Conservation (phyloP, 2,888 invertebrate species). For the Netelia melanura region DNA sequence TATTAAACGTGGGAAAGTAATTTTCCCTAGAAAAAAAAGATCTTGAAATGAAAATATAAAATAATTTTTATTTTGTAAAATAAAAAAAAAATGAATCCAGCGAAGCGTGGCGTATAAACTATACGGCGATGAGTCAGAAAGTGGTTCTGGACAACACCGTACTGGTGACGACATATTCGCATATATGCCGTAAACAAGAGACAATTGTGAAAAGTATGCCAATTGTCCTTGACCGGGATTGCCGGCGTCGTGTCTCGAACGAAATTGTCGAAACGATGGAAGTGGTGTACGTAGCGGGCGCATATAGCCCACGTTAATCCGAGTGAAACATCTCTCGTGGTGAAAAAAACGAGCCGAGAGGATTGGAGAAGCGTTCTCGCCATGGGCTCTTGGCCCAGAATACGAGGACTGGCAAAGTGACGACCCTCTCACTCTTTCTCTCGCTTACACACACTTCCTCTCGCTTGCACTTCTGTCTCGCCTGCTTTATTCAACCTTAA, state of each 20-base stretch:
- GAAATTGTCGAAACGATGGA: slow-evolving; percentile 61
- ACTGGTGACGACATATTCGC: slow-evolving; percentile 63
- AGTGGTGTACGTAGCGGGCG: slow-evolving; percentile 12
- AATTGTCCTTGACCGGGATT: slow-evolving; percentile 71
- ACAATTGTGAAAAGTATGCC: slow-evolving; percentile 70
- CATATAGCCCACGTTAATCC: slow-evolving; percentile 12
- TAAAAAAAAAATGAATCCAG: neutral
- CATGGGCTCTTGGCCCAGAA: slow-evolving; percentile 45
- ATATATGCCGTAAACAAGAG: slow-evolving; percentile 66
- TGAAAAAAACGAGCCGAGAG: slow-evolving; percentile 16
- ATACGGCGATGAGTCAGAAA: slow-evolving; percentile 53
- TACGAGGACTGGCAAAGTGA: neutral
- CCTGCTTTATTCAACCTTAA: slow-evolving; percentile 7
- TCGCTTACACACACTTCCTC: neutral
- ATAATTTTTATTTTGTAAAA: no score
- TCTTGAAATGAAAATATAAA: neutral
- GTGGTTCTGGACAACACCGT: slow-evolving; percentile 20
- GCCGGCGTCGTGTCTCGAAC: slow-evolving; percentile 39
- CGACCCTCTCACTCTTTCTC: neutral
- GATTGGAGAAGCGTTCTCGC: slow-evolving; percentile 2
- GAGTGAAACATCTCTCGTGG: slow-evolving; percentile 8
- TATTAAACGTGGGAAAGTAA: neutral
- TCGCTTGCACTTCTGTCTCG: neutral
- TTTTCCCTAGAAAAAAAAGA: neutral
- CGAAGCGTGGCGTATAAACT: slow-evolving; percentile 12